Percentiles rank a stretch among this genome's conserved stretches.
Conservation (phyloP, 2,888 invertebrate genomes). For the Eilema sororculum region DNA sequence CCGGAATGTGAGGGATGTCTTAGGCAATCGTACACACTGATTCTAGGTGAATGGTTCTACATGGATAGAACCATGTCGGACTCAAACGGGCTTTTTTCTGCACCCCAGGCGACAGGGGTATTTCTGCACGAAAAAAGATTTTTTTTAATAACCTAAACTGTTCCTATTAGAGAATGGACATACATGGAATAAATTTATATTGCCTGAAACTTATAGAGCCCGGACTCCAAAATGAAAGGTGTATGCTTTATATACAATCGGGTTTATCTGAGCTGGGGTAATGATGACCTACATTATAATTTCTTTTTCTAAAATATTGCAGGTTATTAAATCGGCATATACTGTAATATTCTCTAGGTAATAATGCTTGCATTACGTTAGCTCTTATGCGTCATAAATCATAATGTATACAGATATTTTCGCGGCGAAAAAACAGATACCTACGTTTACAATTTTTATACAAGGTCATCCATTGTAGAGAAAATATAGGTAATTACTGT, state of each 20-base stretch:
- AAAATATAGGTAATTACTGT: background rate
- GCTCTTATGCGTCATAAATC: background rate
- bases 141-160: background rate
- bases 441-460: slow-evolving; percentile 4
- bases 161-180: background rate
- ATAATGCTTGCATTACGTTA: background rate
- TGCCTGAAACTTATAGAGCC: too few species aligned
- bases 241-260: background rate
- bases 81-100: too few species aligned
- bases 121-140: too few species aligned
- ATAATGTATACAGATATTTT: background rate
- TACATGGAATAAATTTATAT: too few species aligned
- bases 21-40: too few species aligned
- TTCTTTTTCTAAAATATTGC: background rate
- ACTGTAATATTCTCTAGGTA: background rate
- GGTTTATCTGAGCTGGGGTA: background rate
- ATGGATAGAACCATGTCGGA: too few species aligned
- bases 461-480: background rate
- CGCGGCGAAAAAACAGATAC: background rate
- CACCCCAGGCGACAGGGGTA: too few species aligned
- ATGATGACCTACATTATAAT: background rate
- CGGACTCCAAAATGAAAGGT: too few species aligned
- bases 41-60: too few species aligned
- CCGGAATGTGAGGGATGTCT: too few species aligned
- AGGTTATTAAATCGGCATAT: background rate